phyloP scores from a whole-genome alignment of 37 sponge, comb jelly and placozoan species.

The Dysidea cf. avara region DNA sequence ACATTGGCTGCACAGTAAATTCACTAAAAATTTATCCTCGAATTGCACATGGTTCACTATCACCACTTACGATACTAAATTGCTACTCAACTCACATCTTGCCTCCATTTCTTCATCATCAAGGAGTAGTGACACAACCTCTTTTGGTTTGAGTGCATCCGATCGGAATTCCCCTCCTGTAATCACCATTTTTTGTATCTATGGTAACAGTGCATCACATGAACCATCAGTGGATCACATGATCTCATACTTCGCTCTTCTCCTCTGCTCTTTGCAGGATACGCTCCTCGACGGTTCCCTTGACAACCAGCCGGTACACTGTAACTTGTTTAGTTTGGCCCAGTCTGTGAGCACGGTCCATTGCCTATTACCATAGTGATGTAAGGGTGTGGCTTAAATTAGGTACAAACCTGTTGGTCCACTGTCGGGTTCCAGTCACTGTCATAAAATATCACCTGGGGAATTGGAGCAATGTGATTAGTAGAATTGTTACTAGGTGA shows the following conservation, averaged over 20 bases:
- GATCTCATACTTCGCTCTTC: slow-evolving; percentile 83
- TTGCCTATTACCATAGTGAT: slow-evolving; percentile 44
- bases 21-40: not conserved
- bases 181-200: slow-evolving; percentile 98
- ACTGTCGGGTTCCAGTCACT: slow-evolving; percentile 98
- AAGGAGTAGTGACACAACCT: slow-evolving; percentile 90
- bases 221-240: slow-evolving; percentile 1
- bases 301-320: slow-evolving; percentile 90
- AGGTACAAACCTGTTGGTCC: slow-evolving; percentile 81
- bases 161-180: slow-evolving; percentile 90
- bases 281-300: slow-evolving; percentile 92
- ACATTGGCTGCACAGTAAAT: no score
- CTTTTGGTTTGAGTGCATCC: slow-evolving; percentile 89
- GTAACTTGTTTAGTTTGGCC: slow-evolving; percentile 97
- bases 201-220: not conserved
- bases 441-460: slow-evolving; percentile 89
- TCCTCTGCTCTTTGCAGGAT: slow-evolving; percentile 93
- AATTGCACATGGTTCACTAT: not conserved
- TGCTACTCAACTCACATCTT: slow-evolving; percentile 61
- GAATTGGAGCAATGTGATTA: not conserved
- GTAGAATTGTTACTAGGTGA: not conserved
- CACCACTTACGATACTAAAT: not conserved
- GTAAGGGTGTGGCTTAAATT: not conserved
- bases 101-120: slow-evolving; percentile 94
- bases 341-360: slow-evolving; percentile 96